A percentile compares a stretch with the other conserved stretches of the same genome.
phyloP scores from a whole-genome alignment of 1,140 invertebrate species.

The Tachypleus tridentatus region DNA sequence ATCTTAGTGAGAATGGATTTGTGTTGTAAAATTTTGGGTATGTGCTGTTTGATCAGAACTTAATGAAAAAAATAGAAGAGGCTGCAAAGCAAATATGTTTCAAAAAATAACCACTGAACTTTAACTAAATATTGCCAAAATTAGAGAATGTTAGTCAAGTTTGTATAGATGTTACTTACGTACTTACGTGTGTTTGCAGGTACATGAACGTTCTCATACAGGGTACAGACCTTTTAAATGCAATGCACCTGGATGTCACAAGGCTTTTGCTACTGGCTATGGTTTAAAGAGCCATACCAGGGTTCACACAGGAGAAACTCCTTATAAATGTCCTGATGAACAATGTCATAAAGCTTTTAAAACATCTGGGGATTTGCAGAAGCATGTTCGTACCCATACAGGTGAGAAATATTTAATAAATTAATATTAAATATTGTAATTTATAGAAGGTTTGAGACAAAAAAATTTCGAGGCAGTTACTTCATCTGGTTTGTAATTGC shows the following conservation, averaged over 20 bases:
- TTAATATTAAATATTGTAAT: too few species aligned
- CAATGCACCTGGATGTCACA: slow-evolving; percentile 42
- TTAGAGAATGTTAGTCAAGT: not conserved
- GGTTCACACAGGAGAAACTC: slow-evolving; percentile 55
- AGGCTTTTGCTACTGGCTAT: slow-evolving; percentile 54
- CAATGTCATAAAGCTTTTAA: slow-evolving; percentile 50
- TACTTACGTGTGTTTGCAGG: slow-evolving; percentile 52
- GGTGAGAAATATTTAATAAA: slow-evolving; percentile 31
- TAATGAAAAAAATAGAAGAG: too few species aligned
- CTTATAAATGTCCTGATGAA: slow-evolving; percentile 46
- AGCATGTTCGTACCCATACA: slow-evolving; percentile 55
- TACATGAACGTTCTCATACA: slow-evolving; percentile 42
- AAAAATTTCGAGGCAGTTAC: too few species aligned
- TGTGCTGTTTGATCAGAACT: too few species aligned
- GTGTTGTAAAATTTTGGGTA: too few species aligned
- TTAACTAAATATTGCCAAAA: too few species aligned
- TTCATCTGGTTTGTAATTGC: too few species aligned
- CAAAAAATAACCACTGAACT: too few species aligned
- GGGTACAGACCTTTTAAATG: slow-evolving; percentile 30
- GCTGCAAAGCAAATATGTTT: too few species aligned
- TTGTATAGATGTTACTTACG: not conserved
- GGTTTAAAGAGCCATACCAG: slow-evolving; percentile 52
- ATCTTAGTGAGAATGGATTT: slow-evolving; percentile 26
- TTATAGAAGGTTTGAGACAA: too few species aligned
- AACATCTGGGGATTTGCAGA: slow-evolving; percentile 55